Conservation (phyloP, 2,888 invertebrate genomes). For the Pilophorus perplexus region DNA sequence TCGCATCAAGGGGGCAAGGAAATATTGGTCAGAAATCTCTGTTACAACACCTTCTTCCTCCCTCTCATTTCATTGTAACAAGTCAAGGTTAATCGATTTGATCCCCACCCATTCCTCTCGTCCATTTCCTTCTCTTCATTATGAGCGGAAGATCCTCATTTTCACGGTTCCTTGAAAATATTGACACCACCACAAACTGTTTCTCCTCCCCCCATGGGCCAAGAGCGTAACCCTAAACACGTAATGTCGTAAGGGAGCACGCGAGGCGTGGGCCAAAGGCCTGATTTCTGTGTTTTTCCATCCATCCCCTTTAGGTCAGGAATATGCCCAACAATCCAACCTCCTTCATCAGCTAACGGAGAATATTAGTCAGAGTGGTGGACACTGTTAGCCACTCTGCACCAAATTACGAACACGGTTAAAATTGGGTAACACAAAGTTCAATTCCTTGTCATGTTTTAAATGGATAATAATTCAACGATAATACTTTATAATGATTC, state of each 20-base stretch:
- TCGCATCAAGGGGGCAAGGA: constrained; percentile 8
- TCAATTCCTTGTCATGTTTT: no score
- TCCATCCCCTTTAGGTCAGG: no score
- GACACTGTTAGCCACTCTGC: no score
- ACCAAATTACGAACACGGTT: no score
- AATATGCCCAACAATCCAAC: no score
- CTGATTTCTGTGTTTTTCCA: neutral
- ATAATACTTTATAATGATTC: no score
- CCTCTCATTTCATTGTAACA: constrained; percentile 1
- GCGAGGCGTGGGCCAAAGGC: neutral
- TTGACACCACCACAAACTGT: constrained; percentile 27
- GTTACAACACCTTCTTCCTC: neutral
- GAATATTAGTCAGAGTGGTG: no score
- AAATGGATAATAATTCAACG: no score
- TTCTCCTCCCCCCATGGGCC: neutral
- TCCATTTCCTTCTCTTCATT: constrained; percentile 3
- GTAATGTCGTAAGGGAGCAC: constrained; percentile 13
- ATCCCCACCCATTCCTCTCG: neutral
- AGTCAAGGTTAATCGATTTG: constrained; percentile 21
- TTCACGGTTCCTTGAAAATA: constrained; percentile 28
- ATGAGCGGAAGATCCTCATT: constrained; percentile 18
- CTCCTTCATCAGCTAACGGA: no score
- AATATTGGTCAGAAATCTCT: neutral
- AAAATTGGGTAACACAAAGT: no score
- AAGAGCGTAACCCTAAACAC: constrained; percentile 8